A percentile compares a stretch with the other conserved stretches of the same genome.
phyloP scores from a whole-genome alignment of 2,113 vertebrate species.

The Romanogobio albipinnatus region DNA sequence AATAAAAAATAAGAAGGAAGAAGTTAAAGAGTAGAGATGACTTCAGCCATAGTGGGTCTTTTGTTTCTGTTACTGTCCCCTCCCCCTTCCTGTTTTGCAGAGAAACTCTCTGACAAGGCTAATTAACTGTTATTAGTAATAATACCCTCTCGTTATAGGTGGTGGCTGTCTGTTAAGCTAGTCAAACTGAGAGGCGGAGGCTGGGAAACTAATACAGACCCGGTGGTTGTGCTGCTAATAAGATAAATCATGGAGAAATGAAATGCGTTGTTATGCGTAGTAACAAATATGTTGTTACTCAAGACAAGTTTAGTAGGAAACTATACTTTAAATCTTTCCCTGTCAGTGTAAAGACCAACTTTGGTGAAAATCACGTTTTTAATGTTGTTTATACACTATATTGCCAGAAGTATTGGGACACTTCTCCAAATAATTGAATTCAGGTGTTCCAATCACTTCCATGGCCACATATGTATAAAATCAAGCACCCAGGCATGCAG shows the following conservation, averaged over 20 bases:
- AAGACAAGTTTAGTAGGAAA: conserved; percentile 2
- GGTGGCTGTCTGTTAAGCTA: conserved; percentile 61
- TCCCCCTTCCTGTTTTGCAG: conserved; percentile 50
- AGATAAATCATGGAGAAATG: conserved; percentile 1
- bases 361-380: too few relatives aligned
- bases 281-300: conserved; percentile 20
- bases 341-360: too few relatives aligned
- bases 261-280: too few relatives aligned
- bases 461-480: too few relatives aligned
- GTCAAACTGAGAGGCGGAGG: conserved; percentile 59
- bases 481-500: too few relatives aligned
- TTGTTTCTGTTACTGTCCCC: conserved; percentile 35
- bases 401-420: too few relatives aligned
- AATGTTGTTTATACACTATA: too few relatives aligned
- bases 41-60: conserved; percentile 42
- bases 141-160: conserved; percentile 67
- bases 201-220: conserved; percentile 56
- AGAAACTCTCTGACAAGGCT: conserved; percentile 47
- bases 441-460: too few relatives aligned
- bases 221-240: conserved; percentile 8
- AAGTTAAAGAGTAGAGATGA: conserved; percentile 42
- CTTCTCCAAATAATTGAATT: too few relatives aligned
- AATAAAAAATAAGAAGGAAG: not conserved
- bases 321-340: not conserved
- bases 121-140: conserved; percentile 72